Percentiles rank a stretch among this genome's conserved stretches.
phyloP scores from a whole-genome alignment of 2,797 vertebrate species.

The Sebastes umbrosus region DNA sequence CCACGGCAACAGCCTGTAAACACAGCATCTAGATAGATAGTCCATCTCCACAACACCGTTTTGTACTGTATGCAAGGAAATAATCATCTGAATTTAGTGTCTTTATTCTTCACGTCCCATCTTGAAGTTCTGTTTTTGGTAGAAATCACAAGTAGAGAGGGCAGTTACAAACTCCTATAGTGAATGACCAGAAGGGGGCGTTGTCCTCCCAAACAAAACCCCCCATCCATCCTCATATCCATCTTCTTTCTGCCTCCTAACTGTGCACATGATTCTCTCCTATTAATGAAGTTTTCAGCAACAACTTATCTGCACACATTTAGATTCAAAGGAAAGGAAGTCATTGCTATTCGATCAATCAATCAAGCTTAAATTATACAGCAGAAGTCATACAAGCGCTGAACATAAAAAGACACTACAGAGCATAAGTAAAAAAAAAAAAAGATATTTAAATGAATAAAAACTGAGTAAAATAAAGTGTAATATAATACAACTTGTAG shows the following conservation, averaged over 20 bases:
- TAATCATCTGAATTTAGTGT: no score
- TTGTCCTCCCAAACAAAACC: constrained; percentile 23
- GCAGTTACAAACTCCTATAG: neutral
- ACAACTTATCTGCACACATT: neutral
- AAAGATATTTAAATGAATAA: no score
- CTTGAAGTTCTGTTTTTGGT: neutral
- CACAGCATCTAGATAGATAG: neutral
- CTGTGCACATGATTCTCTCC: neutral
- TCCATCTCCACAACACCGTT: neutral
- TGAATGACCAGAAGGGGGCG: constrained; percentile 56
- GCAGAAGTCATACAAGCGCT: no score
- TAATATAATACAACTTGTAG: no score
- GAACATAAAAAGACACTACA: no score
- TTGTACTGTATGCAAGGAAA: neutral
- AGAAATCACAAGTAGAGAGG: neutral
- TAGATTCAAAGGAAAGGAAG: neutral
- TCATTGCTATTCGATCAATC: no score
- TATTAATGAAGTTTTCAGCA: neutral
- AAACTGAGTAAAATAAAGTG: no score
- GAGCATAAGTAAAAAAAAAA: no score
- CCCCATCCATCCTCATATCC: neutral
- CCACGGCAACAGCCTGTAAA: neutral
- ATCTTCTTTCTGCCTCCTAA: neutral
- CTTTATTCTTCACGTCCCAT: neutral
- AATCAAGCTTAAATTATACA: no score